Evolutionary conservation across 2,888 invertebrate species (phyloP), one percentile per base, ranked within the genome.

Genomic region (Alentia gelatinosa): DNA sequence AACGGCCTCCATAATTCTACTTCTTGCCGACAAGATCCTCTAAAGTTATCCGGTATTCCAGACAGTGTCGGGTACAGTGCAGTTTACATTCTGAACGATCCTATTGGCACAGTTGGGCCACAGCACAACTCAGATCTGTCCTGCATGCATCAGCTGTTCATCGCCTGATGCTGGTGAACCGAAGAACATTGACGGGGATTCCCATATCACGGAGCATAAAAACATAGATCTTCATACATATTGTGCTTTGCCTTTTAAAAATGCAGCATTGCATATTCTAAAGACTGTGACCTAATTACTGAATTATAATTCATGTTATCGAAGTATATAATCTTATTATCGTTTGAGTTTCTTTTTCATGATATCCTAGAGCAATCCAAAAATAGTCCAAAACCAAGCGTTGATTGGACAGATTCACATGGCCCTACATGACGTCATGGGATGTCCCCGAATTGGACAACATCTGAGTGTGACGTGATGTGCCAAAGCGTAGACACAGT

Each of bases 91-190:
- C n/a, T n/a, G n/a, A n/a, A n/a, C n/a, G n/a, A n/a, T n/a, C n/a
- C n/a, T n/a, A n/a, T n/a, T n/a, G 5, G 19, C 12, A 47, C 56
- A 56, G 56, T 1, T 68, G 4, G 26, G 30, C 23, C n/a, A 30
- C 12, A 68, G 15, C 47, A 30, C 30, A 68, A 3, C 4, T 19
- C 19, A 19, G 47, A 12, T 19, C 47, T 12, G 47, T 47, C 47
- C 47, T 63, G 15, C 4, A n/a, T n/a, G 7, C 79, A 35, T 37
- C 79, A 79, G 79, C 79, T 37, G 79, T 79, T 79, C 37, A 1
- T 86, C 47, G 86, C 47, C 86, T 86, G 86, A 86, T 86, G 86
- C 42, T 15, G 86, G n/a, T n/a, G 47, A 47, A 9, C 50, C 30
- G 5, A 39, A n/a, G 47, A 47, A 86, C 33, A 26, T 12, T 26